Conservation (phyloP, 1,140 invertebrate genomes). For the Xylocopa sonorina region DNA sequence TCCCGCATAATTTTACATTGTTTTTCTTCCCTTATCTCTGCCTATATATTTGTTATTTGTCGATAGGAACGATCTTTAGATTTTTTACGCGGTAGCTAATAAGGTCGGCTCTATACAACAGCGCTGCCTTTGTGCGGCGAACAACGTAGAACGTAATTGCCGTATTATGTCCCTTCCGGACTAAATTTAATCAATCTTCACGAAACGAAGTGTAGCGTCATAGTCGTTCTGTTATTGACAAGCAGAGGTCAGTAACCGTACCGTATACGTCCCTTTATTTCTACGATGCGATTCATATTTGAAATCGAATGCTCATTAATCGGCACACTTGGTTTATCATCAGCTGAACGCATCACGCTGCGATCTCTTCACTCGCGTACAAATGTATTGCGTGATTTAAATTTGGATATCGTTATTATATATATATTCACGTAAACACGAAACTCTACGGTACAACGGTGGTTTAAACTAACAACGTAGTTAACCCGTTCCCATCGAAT, state of each 20-base stretch:
- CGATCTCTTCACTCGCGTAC: no score
- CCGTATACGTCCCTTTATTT: conserved; percentile 26
- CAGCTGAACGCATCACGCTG: no score
- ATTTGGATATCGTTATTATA: no score
- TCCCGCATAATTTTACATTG: conserved; percentile 8
- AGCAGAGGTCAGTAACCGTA: conserved; percentile 63
- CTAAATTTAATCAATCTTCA: conserved; percentile 66
- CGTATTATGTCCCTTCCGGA: conserved; percentile 67
- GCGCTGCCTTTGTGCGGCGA: conserved; percentile 52
- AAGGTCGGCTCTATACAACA: conserved; percentile 22
- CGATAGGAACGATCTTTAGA: conserved; percentile 33
- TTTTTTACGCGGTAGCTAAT: conserved; percentile 36
- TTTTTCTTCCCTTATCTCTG: conserved; percentile 40
- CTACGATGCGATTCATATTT: background rate
- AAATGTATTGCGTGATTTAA: no score
- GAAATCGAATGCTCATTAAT: background rate
- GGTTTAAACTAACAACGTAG: no score
- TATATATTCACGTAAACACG: no score
- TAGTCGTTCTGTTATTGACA: conserved; percentile 59
- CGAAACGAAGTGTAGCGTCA: conserved; percentile 50
- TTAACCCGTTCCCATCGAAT: no score
- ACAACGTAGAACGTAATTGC: conserved; percentile 57
- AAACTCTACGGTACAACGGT: no score
- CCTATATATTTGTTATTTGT: background rate
- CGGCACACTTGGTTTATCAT: no score